Evolutionary conservation across 1,140 invertebrate genomes (phyloP).

Genomic region (Caenorhabditis brenneri): DNA sequence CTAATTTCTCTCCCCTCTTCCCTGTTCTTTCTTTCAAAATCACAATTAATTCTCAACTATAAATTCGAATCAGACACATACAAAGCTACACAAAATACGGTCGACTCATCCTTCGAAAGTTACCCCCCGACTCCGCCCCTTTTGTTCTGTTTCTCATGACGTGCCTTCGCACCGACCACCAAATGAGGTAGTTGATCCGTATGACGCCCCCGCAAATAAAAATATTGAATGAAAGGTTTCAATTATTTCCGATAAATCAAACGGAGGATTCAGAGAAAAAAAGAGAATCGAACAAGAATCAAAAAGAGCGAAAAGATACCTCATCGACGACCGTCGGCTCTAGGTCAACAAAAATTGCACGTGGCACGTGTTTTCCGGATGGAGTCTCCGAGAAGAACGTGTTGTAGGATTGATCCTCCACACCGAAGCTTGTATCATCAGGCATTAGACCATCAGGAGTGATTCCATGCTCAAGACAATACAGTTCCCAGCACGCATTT

Average conservation of each 20-base stretch:
- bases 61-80: background rate
- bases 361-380: slow-evolving; percentile 73
- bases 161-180: background rate
- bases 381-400: slow-evolving; percentile 57
- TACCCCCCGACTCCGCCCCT: background rate
- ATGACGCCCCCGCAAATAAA: slow-evolving; percentile 28
- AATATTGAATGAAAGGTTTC: background rate
- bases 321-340: slow-evolving; percentile 74
- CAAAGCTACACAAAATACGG: slow-evolving; percentile 40
- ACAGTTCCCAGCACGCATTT: slow-evolving; percentile 82
- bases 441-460: slow-evolving; percentile 50
- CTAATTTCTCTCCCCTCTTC: background rate
- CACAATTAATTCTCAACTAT: background rate
- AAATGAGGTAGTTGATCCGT: background rate
- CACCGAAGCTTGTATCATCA: slow-evolving; percentile 31
- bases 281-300: background rate
- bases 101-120: slow-evolving; percentile 25
- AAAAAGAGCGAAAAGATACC: background rate
- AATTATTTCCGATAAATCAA: background rate
- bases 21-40: background rate
- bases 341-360: slow-evolving; percentile 73
- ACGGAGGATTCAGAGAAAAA: background rate
- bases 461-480: slow-evolving; percentile 78
- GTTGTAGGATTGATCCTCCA: slow-evolving; percentile 48
- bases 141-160: background rate